Percentiles rank a stretch among this genome's conserved stretches.
These are phyloP conservation scores for Enteromius viviparus DNA, from an alignment of 2,797 vertebrate genomes.

Conservation along the genomic window DNA sequence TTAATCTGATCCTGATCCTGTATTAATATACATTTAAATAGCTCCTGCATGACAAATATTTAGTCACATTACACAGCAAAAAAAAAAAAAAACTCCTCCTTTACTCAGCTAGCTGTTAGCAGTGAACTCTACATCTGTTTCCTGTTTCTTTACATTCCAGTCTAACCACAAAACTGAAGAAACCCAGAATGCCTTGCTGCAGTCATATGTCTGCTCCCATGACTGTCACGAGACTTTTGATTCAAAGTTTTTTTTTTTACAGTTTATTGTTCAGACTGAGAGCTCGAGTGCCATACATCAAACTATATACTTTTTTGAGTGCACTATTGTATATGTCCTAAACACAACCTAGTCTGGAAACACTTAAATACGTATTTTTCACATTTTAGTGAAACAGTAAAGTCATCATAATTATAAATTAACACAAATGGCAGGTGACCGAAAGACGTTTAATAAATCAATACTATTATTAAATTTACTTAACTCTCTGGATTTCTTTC, in stretches of 20 bases:
- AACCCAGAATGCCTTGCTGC: constrained; percentile 58
- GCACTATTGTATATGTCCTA: neutral
- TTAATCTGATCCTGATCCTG: neutral
- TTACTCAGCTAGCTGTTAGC: neutral
- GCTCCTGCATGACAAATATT: neutral
- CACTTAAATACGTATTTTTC: neutral
- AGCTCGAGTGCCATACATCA: constrained; percentile 19
- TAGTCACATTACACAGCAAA: neutral
- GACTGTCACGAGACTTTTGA: constrained; percentile 59
- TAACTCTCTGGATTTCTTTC: neutral
- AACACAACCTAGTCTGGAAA: neutral
- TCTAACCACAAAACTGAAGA: constrained; percentile 37
- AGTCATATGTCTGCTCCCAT: constrained; percentile 70
- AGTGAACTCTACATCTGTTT: constrained; percentile 63
- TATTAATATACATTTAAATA: neutral
- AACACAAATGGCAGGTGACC: neutral
- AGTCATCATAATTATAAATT: neutral
- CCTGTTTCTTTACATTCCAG: constrained; percentile 45
- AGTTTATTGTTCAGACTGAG: constrained; percentile 23
- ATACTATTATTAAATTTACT: neutral
- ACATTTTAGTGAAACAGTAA: neutral
- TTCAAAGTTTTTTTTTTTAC: constrained; percentile 15
- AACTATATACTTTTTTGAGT: neutral
- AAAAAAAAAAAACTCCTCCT: neutral
- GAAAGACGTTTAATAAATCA: neutral